phyloP scores from a whole-genome alignment of 2,797 vertebrate genomes.

The Simalia tracyae region DNA sequence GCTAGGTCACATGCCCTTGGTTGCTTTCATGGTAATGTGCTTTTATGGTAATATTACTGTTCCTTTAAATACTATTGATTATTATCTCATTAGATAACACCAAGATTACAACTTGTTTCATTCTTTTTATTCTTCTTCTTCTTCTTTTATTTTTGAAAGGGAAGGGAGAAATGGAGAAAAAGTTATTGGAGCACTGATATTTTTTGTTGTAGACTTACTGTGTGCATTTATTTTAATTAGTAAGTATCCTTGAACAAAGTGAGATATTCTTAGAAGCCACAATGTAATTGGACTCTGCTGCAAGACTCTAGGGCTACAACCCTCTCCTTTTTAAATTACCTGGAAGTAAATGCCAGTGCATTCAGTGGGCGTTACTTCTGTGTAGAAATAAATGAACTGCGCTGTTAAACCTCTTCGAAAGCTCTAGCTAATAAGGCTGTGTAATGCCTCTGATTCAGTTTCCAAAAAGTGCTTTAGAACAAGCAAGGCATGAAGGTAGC shows the following conservation, averaged over 20 bases:
- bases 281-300: background rate
- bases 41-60: background rate
- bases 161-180: background rate
- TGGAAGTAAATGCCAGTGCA: background rate
- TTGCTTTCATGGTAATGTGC: background rate
- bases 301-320: background rate
- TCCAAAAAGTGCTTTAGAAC: background rate
- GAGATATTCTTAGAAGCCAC: background rate
- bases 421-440: background rate
- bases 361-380: background rate
- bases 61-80: background rate
- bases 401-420: background rate
- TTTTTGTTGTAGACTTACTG: background rate
- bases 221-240: background rate
- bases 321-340: background rate
- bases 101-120: background rate
- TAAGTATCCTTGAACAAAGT: background rate
- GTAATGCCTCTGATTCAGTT: background rate
- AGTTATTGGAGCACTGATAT: background rate
- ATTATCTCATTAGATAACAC: background rate
- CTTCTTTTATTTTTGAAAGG: background rate
- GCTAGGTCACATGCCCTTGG: background rate
- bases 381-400: background rate
- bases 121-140: background rate
- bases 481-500: background rate